Conservation (phyloP, 2,797 vertebrate species). For the Tragelaphus oryx region DNA sequence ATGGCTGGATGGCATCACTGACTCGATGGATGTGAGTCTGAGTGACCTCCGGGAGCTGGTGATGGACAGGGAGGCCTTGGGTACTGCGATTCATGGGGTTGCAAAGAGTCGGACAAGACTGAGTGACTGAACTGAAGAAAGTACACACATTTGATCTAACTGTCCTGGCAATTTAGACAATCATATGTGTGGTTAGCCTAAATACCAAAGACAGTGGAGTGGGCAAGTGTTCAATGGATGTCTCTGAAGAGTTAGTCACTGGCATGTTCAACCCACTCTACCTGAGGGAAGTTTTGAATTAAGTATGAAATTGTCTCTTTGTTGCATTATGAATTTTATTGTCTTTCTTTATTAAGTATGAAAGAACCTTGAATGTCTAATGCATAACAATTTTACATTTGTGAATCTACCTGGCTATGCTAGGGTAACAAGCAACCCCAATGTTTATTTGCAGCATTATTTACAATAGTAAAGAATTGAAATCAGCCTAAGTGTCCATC, state of each 20-base stretch:
- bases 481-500: background rate
- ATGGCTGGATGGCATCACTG: too few relatives aligned
- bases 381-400: background rate
- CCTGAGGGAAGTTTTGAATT: background rate
- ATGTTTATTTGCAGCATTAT: background rate
- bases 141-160: background rate
- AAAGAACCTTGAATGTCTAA: background rate
- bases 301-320: background rate
- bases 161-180: background rate
- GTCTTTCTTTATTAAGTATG: background rate
- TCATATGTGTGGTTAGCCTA: background rate
- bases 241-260: background rate
- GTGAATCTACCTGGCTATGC: background rate
- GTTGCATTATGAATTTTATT: background rate
- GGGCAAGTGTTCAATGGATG: background rate
- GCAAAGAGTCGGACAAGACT: too few relatives aligned
- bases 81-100: too few relatives aligned
- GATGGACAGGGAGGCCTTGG: too few relatives aligned
- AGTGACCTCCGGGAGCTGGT: too few relatives aligned
- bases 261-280: background rate
- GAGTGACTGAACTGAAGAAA: background rate
- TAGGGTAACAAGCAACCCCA: background rate
- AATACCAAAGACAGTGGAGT: background rate
- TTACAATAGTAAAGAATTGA: background rate
- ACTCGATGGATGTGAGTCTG: too few relatives aligned